phyloP scores from a whole-genome alignment of 2,113 vertebrate species.

The Zapornia atra region DNA sequence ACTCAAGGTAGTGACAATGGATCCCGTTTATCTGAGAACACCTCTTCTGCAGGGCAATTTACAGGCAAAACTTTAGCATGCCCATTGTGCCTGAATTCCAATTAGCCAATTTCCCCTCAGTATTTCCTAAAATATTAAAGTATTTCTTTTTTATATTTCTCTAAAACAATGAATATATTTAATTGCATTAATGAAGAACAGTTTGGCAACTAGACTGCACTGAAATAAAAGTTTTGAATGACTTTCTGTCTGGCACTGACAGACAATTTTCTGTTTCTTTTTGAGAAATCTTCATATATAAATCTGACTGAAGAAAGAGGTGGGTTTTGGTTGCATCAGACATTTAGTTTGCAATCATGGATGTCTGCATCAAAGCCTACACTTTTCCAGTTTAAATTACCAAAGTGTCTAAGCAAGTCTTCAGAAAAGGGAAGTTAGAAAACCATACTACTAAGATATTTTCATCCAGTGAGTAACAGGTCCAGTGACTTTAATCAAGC shows the following conservation, averaged over 20 bases:
- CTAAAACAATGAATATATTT: background rate
- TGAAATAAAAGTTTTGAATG: background rate
- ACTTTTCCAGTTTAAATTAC: background rate
- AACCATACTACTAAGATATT: background rate
- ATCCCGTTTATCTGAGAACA: background rate
- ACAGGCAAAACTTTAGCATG: background rate
- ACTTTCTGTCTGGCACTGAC: background rate
- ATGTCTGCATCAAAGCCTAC: background rate
- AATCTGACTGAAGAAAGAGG: background rate
- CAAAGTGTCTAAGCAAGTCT: background rate
- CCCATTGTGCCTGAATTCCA: accelerated
- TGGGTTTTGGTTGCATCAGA: background rate
- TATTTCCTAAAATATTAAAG: background rate
- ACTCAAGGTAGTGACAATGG: background rate
- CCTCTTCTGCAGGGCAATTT: accelerated
- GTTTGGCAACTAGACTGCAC: background rate
- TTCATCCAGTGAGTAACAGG: background rate
- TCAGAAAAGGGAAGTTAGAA: background rate
- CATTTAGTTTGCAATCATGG: background rate
- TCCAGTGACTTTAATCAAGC: background rate
- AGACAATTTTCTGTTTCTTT: background rate
- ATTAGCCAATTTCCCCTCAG: background rate
- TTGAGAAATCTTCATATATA: background rate
- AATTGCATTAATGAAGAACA: background rate
- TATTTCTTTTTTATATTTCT: background rate